Evolutionary conservation across 2,113 vertebrate genomes (phyloP), one percentile per base, ranked within the genome.

Genomic region (Nettapus auritus): DNA sequence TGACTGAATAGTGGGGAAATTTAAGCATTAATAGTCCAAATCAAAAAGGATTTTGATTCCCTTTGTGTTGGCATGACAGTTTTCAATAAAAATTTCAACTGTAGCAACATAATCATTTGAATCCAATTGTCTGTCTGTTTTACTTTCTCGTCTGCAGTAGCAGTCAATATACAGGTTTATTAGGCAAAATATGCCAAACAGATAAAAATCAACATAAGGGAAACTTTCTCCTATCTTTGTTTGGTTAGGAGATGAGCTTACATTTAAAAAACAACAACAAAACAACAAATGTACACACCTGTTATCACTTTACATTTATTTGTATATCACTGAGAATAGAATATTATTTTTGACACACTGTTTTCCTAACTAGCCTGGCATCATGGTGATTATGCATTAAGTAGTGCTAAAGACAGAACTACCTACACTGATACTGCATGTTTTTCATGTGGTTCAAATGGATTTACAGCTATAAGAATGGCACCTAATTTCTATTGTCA

Each of bases 1-100:
- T 89, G 92, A 86, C 77, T 82, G 67, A 94, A 92, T 23, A 76
- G 5, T 75, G 46, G 44, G 44, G 84, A 92, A 91, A 89, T 90
- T 64, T 44, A 85, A 62, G 38, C 55, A 89, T 36, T 57, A 79
- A 60, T 26, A 92, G 69, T 53, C 86, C 34, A 88, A 31, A 82
- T 8, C 34, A 42, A 20, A 64, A 67, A 89, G 64, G 13, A 3
- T 48, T 93, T 92, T 73, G 53, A 66, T 84, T 76, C 4, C 7
- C 14, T 8, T 71, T 83, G 29, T 64, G 16, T 78, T 88, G 81
- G 26, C 18, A 60, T 81, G 26, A 44, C 75, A 71, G 38, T 67
- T 77, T 89, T 83, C 33, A 74, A 60, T 38, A 91, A 88, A 70
- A 38, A 68, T 86, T 78, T 71, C 23, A 86, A 52, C 9, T 44